Percentiles rank a stretch among this genome's conserved stretches.
These are phyloP conservation scores for Eilema depressum DNA, from an alignment of 2,888 invertebrate genomes.

Conservation along the genomic window DNA sequence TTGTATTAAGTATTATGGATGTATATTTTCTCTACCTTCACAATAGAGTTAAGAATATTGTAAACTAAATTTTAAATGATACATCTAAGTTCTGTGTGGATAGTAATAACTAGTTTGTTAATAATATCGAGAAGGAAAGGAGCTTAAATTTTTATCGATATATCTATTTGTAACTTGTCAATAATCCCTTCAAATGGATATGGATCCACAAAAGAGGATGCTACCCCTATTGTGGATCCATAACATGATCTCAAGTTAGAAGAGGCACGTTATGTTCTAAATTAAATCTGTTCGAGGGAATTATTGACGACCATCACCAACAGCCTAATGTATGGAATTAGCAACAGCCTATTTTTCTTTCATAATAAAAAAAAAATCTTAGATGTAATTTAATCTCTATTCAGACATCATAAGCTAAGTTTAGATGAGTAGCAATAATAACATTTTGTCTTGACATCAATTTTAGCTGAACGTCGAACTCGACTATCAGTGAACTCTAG, in stretches of 20 bases:
- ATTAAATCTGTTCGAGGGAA: not conserved
- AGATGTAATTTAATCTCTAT: not conserved
- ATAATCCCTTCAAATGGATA: not conserved
- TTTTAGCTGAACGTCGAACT: not conserved
- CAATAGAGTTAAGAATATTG: conserved; percentile 9
- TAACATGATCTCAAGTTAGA: not conserved
- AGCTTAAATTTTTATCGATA: not conserved
- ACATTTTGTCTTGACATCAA: conserved; percentile 1
- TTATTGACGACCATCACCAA: not conserved
- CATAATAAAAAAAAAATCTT: not conserved
- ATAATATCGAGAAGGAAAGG: not conserved
- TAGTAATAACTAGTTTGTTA: not conserved
- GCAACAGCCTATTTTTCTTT: no score
- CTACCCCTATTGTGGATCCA: no score
- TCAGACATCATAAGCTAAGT: not conserved
- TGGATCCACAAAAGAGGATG: not conserved
- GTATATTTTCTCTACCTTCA: not conserved
- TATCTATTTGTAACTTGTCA: conserved; percentile 4
- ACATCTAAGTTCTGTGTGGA: not conserved
- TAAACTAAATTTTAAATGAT: conserved; percentile 1
- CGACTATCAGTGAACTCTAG: not conserved
- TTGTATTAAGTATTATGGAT: not conserved
- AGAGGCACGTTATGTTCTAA: not conserved
- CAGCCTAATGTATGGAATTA: not conserved
- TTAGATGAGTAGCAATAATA: not conserved